phyloP scores from a whole-genome alignment of 2,888 invertebrate genomes.

The Melinaea menophilus region DNA sequence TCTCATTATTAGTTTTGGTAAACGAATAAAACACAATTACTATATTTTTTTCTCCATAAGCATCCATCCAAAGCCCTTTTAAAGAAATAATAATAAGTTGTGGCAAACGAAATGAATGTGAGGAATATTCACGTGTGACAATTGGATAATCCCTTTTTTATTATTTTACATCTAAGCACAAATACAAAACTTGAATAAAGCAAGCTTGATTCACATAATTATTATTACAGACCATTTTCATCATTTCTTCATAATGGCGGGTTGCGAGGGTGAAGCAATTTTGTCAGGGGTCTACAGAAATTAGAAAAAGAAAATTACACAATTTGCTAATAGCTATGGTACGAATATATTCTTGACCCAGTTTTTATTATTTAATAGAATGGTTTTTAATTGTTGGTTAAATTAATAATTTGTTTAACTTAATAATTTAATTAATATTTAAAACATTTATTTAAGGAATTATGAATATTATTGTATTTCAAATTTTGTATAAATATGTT shows the following conservation, averaged over 20 bases:
- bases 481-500: too few species aligned
- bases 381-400: background rate
- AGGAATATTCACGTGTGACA: background rate
- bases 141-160: constrained; percentile 3
- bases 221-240: constrained; percentile 53
- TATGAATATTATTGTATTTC: background rate
- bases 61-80: too few species aligned
- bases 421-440: background rate
- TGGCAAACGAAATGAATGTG: too few species aligned
- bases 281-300: constrained; percentile 63
- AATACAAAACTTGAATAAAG: constrained; percentile 21
- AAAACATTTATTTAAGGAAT: background rate
- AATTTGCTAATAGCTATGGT: constrained; percentile 70
- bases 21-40: too few species aligned
- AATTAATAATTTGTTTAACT: background rate
- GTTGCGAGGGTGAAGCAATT: constrained; percentile 67
- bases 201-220: constrained; percentile 33
- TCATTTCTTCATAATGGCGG: constrained; percentile 63
- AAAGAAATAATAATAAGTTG: too few species aligned
- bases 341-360: constrained; percentile 63
- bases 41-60: too few species aligned
- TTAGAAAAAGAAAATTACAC: constrained; percentile 74
- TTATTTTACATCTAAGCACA: constrained; percentile 2
- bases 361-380: constrained; percentile 43
- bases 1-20: too few species aligned